Conservation (phyloP, 1,140 invertebrate species). For the Drosophila sechellia region DNA sequence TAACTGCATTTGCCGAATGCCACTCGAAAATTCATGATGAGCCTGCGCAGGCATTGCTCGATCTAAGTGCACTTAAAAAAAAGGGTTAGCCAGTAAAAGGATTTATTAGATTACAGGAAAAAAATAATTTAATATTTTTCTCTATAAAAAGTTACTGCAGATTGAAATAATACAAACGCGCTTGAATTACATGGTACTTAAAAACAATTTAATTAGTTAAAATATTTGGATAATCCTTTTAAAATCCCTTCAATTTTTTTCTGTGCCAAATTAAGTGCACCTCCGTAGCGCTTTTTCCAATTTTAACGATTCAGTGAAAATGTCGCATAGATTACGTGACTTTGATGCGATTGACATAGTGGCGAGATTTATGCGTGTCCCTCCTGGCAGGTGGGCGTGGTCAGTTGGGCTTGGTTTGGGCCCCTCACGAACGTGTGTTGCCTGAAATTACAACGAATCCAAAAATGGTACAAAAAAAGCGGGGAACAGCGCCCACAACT, state of each 20-base stretch:
- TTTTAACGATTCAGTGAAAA: constrained; percentile 81
- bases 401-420: constrained; percentile 25
- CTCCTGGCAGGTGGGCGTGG: constrained; percentile 47
- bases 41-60: constrained; percentile 9
- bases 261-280: constrained; percentile 14
- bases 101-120: no score
- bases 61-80: constrained; percentile 9
- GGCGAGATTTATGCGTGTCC: constrained; percentile 79
- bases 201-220: no score
- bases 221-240: no score
- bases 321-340: constrained; percentile 83
- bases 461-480: constrained; percentile 12
- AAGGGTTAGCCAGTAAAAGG: not conserved
- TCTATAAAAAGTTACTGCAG: no score
- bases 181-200: no score
- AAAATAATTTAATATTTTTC: no score
- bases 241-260: constrained; percentile 13
- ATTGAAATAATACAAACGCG: no score
- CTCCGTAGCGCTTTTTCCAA: constrained; percentile 66
- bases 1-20: constrained; percentile 45
- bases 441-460: constrained; percentile 62
- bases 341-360: constrained; percentile 82
- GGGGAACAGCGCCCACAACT: constrained; percentile 63
- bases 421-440: constrained; percentile 53
- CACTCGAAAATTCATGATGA: constrained; percentile 28